Conservation (phyloP, 1,140 invertebrate species). For the Drusus annulatus region DNA sequence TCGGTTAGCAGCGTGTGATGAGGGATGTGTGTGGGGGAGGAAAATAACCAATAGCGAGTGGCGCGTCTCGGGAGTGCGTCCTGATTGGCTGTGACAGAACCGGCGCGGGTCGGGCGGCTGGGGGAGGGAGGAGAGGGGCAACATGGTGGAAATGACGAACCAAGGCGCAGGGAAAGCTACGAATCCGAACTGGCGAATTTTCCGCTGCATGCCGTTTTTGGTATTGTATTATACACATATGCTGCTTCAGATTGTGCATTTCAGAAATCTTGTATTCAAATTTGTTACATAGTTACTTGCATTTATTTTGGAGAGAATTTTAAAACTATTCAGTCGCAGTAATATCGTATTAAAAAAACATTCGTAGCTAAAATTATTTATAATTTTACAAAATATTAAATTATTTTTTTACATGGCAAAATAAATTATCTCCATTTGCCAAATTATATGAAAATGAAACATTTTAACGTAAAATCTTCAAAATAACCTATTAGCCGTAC, state of each 20-base stretch:
- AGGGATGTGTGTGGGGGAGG: slow-evolving; percentile 60
- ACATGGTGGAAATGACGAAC: slow-evolving; percentile 50
- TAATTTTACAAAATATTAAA: no score
- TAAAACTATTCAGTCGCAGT: no score
- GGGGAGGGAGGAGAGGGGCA: slow-evolving; percentile 46
- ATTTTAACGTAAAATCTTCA: no score
- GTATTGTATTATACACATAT: background rate
- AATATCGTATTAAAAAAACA: no score
- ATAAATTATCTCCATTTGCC: no score
- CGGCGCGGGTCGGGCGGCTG: background rate
- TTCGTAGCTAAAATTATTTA: no score
- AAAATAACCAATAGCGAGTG: slow-evolving; percentile 60
- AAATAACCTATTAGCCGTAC: no score
- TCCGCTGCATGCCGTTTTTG: slow-evolving; percentile 15
- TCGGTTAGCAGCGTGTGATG: slow-evolving; percentile 41
- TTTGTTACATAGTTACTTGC: no score
- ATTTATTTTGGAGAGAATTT: no score
- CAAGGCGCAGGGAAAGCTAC: slow-evolving; percentile 23
- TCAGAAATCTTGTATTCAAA: background rate
- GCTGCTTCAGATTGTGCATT: background rate
- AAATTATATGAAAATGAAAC: no score
- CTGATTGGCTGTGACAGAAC: slow-evolving; percentile 61
- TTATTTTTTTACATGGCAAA: no score
- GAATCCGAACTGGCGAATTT: background rate
- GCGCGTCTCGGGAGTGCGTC: slow-evolving; percentile 44